These are phyloP conservation scores for Strigamia crassipes DNA, from an alignment of 2,888 invertebrate species.

Conservation along the genomic window DNA sequence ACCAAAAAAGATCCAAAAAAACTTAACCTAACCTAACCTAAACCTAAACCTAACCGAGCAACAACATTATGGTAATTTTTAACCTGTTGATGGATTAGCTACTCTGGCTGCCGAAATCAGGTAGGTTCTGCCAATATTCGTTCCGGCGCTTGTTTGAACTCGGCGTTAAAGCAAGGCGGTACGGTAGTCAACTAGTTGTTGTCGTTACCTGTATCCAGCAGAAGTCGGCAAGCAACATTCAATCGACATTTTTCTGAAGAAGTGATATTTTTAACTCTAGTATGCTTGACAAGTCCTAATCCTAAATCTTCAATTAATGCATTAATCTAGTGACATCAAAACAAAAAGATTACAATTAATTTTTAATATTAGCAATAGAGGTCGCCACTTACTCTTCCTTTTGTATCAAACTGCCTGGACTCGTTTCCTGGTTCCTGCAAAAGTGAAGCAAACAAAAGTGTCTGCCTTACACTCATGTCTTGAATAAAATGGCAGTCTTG, in stretches of 20 bases:
- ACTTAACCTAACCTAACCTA: too few relatives aligned
- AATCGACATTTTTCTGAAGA: constrained; percentile 84
- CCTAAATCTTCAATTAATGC: constrained; percentile 89
- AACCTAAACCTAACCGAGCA: too few relatives aligned
- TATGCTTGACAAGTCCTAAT: constrained; percentile 83
- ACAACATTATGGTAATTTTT: too few relatives aligned
- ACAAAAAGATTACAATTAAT: background rate
- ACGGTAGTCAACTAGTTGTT: too few relatives aligned
- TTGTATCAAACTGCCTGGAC: constrained; percentile 69
- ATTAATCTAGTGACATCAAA: constrained; percentile 68
- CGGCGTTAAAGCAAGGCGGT: too few relatives aligned
- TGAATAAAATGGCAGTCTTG: constrained; percentile 78
- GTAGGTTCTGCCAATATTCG: too few relatives aligned
- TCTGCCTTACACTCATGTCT: constrained; percentile 87
- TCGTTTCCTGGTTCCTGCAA: constrained; percentile 65
- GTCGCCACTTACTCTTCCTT: constrained; percentile 68
- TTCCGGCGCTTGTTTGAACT: too few relatives aligned
- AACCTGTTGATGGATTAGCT: too few relatives aligned
- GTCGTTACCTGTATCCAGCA: constrained; percentile 66
- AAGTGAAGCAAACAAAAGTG: constrained; percentile 80
- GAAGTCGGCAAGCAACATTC: constrained; percentile 85
- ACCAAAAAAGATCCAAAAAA: too few relatives aligned
- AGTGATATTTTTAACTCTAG: constrained; percentile 81
- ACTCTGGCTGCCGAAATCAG: too few relatives aligned
- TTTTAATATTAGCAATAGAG: constrained; percentile 45